Conservation (phyloP, 2,888 invertebrate species). For the Malachius bipustulatus region DNA sequence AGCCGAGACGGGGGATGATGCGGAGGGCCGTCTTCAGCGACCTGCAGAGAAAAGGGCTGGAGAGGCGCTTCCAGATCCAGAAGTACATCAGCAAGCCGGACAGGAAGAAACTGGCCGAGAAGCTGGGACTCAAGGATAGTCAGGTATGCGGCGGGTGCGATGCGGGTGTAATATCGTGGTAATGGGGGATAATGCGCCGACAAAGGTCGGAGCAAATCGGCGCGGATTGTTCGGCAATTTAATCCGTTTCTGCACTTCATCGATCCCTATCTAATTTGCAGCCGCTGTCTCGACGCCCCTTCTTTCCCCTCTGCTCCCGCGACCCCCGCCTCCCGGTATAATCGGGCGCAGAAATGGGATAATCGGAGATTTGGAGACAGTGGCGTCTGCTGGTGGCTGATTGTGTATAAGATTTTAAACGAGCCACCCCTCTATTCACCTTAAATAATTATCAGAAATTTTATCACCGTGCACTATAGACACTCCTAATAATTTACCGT, state of each 20-base stretch:
- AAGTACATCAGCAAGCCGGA: conserved; percentile 99
- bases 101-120: conserved; percentile 91
- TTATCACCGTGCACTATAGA: no score
- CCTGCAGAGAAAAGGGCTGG: conserved; percentile 87
- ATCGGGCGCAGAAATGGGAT: conserved; percentile 4
- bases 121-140: conserved; percentile 91
- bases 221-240: conserved; percentile 26
- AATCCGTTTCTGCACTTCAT: conserved; percentile 30
- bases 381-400: no score
- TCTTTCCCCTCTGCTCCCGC: not conserved
- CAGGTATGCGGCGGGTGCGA: conserved; percentile 57
- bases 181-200: not conserved
- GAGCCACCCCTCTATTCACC: no score
- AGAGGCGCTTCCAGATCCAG: conserved; percentile 91
- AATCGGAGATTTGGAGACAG: no score
- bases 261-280: no score
- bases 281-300: no score
- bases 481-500: no score
- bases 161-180: not conserved
- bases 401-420: no score
- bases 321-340: not conserved
- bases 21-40: conserved; percentile 89
- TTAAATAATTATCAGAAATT: no score
- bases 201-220: conserved; percentile 11
- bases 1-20: conserved; percentile 94